Conservation (phyloP, 2,888 invertebrate species). For the Chrysolina oricalcia region DNA sequence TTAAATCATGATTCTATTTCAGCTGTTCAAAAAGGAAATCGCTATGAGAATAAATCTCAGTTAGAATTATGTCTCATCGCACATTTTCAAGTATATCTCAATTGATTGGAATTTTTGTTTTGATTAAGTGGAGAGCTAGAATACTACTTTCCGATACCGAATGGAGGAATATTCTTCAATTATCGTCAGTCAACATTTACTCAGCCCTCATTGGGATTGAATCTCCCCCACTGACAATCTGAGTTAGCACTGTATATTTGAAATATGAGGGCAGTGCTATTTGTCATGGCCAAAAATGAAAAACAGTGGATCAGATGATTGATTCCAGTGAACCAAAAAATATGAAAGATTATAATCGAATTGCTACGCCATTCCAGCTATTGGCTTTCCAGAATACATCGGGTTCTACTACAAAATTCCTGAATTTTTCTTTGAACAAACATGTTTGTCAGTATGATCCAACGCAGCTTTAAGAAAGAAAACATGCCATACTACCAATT, state of each 20-base stretch:
- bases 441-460: neutral
- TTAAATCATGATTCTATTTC: no score
- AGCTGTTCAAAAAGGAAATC: no score
- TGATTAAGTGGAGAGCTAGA: no score
- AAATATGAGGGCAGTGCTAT: neutral
- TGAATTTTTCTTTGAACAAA: neutral
- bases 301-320: slow-evolving; percentile 5
- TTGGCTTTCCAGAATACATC: neutral
- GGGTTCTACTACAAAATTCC: neutral
- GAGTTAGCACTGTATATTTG: neutral
- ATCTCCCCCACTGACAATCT: neutral
- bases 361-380: neutral
- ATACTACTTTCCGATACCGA: no score
- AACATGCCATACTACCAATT: neutral
- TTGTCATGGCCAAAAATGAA: neutral
- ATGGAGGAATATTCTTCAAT: no score
- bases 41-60: no score
- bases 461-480: neutral
- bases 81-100: no score
- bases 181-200: no score
- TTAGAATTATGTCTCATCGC: no score
- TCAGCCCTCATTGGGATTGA: neutral
- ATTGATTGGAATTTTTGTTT: no score
- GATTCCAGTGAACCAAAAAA: neutral
- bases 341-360: slow-evolving; percentile 12